phyloP scores from a whole-genome alignment of 2,888 invertebrate species.

The Cybosia mesomella region DNA sequence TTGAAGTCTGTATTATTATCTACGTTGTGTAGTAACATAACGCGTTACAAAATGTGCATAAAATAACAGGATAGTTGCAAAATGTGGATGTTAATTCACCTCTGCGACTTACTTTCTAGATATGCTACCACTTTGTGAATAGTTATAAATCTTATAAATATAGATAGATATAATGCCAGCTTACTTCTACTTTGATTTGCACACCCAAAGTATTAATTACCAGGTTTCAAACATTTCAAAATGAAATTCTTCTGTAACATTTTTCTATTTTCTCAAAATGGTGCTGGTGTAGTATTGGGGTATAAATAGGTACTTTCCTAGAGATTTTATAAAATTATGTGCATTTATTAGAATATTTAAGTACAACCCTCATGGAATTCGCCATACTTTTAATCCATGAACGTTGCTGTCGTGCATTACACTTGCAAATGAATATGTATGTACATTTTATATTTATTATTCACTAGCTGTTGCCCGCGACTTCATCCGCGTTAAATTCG shows the following conservation, averaged over 20 bases:
- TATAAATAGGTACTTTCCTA: background rate
- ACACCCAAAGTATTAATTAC: too few species aligned
- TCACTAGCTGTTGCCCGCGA: too few species aligned
- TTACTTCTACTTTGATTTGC: too few species aligned
- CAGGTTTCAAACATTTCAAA: too few species aligned
- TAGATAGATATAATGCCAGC: too few species aligned
- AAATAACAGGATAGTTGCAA: too few species aligned
- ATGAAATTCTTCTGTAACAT: too few species aligned
- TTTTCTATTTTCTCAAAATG: constrained; percentile 39
- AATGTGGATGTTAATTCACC: too few species aligned
- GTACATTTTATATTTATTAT: background rate
- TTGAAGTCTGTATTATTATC: constrained; percentile 32
- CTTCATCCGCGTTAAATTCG: too few species aligned
- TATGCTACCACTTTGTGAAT: too few species aligned
- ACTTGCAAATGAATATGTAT: background rate
- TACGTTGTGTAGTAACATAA: constrained; percentile 32
- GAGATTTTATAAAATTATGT: background rate
- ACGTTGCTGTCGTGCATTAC: background rate
- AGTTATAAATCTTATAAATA: too few species aligned
- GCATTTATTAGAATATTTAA: constrained; percentile 2
- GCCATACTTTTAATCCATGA: background rate
- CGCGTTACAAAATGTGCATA: constrained; percentile 44
- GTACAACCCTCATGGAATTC: constrained; percentile 4
- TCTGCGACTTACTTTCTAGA: too few species aligned
- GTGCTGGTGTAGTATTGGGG: constrained; percentile 11